Evolutionary conservation across 35 echinoderm and acorn worm species (phyloP).

Genomic region (Eucidaris tribuloides): DNA sequence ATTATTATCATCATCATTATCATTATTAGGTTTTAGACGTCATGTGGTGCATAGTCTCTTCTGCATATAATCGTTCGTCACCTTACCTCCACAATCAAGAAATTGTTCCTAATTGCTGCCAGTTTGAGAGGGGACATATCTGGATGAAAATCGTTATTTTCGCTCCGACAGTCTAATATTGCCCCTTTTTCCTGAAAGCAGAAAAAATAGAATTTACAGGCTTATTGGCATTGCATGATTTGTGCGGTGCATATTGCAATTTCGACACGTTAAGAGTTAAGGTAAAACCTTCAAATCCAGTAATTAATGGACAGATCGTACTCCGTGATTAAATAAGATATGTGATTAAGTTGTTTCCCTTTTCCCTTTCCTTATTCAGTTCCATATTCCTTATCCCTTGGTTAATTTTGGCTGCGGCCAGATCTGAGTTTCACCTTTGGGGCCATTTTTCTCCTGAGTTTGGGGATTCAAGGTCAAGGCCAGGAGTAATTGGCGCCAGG

Average conservation of each 20-base stretch:
- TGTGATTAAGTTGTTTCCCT: not conserved
- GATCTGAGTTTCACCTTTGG: too few species aligned
- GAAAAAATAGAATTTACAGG: not conserved
- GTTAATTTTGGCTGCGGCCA: too few species aligned
- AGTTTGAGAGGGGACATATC: slow-evolving; percentile 35
- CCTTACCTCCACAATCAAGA: slow-evolving; percentile 51
- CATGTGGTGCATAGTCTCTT: too few species aligned
- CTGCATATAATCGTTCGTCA: too few species aligned
- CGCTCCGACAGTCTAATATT: slow-evolving; percentile 25
- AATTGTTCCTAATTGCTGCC: slow-evolving; percentile 30
- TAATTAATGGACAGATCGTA: not conserved
- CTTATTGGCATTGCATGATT: too few species aligned
- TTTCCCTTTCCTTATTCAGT: too few species aligned
- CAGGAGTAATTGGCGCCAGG: too few species aligned
- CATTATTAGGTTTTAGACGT: too few species aligned
- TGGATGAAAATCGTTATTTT: slow-evolving; percentile 46
- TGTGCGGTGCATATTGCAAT: not conserved
- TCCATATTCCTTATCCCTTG: too few species aligned
- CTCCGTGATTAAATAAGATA: not conserved
- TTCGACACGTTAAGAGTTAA: not conserved
- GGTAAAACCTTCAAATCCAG: not conserved
- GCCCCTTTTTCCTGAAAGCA: not conserved
- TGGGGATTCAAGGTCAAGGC: too few species aligned
- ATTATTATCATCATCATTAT: too few species aligned
- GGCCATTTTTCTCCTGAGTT: too few species aligned